Evolutionary conservation across 2,888 invertebrate species (phyloP).

Genomic region (Nemoura dubitans): DNA sequence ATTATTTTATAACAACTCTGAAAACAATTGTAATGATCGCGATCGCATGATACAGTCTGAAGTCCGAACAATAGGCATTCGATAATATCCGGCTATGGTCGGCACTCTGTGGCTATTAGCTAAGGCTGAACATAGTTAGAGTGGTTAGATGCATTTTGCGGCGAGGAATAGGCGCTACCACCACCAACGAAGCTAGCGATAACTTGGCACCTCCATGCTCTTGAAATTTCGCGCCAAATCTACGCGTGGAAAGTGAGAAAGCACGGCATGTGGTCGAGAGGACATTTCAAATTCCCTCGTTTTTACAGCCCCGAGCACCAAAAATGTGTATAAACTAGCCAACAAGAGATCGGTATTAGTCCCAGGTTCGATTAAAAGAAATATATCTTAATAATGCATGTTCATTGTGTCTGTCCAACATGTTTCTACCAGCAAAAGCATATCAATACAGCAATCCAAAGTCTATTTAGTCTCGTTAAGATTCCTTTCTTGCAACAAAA

Average conservation of each 20-base stretch:
- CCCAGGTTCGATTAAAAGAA: not conserved
- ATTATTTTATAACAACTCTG: not conserved
- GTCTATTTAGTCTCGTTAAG: constrained; percentile 30
- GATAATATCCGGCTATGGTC: not conserved
- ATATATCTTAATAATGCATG: constrained; percentile 25
- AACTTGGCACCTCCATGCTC: not conserved
- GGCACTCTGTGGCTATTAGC: not conserved
- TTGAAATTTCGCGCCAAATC: not conserved
- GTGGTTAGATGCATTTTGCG: too few species aligned
- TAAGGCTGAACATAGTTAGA: too few species aligned
- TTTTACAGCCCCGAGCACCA: not conserved
- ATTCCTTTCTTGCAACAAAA: constrained; percentile 35
- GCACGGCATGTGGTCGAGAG: not conserved
- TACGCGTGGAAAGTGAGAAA: too few species aligned
- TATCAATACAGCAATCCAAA: constrained; percentile 17
- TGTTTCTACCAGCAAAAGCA: constrained; percentile 1
- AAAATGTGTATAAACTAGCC: not conserved
- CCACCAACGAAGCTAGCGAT: too few species aligned
- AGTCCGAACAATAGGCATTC: not conserved
- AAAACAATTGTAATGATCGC: not conserved
- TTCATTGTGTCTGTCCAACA: constrained; percentile 1
- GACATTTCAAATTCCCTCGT: not conserved
- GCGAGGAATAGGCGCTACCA: too few species aligned
- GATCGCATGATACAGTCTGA: not conserved
- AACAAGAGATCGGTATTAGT: not conserved